Evolutionary conservation across 2,888 invertebrate species (phyloP).

Genomic region (Pandemis cinnamomeana): DNA sequence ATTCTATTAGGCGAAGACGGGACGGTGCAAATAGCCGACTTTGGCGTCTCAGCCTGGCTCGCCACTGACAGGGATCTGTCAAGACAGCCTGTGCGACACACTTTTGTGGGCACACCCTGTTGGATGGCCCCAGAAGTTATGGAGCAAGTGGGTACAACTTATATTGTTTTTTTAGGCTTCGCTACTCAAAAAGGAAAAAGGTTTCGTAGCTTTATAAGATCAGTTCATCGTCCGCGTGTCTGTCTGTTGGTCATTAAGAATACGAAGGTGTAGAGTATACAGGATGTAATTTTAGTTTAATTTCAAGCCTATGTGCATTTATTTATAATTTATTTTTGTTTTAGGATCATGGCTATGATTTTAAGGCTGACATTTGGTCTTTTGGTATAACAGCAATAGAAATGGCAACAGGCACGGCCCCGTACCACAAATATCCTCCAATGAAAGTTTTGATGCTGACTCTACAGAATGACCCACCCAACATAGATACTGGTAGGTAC

Average conservation of each 20-base stretch:
- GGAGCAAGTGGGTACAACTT: constrained; percentile 90
- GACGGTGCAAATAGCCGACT: constrained; percentile 98
- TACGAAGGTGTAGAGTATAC: too few species aligned
- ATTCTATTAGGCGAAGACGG: constrained; percentile 98
- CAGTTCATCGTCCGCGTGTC: not conserved
- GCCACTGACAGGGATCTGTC: constrained; percentile 97
- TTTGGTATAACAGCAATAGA: constrained; percentile 99
- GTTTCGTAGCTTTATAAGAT: not conserved
- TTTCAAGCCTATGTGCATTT: too few species aligned
- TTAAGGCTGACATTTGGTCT: constrained; percentile 93
- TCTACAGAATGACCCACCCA: constrained; percentile 98
- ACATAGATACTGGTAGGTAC: constrained; percentile 91
- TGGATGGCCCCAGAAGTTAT: constrained; percentile 99
- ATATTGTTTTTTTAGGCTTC: not conserved
- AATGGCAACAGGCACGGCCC: constrained; percentile 99
- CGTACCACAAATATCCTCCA: constrained; percentile 99
- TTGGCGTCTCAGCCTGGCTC: constrained; percentile 99
- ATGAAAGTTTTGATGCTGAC: constrained; percentile 99
- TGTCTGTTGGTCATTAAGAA: too few species aligned
- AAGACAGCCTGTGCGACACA: constrained; percentile 97
- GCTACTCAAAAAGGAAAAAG: too few species aligned
- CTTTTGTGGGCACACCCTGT: constrained; percentile 99
- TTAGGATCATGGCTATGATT: constrained; percentile 98
- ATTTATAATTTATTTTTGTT: not conserved
- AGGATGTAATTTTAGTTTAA: too few species aligned